Percentiles rank a stretch among this genome's conserved stretches.
Evolutionary conservation across 2,888 invertebrate species (phyloP).

Genomic region (Drosophila falleni): DNA sequence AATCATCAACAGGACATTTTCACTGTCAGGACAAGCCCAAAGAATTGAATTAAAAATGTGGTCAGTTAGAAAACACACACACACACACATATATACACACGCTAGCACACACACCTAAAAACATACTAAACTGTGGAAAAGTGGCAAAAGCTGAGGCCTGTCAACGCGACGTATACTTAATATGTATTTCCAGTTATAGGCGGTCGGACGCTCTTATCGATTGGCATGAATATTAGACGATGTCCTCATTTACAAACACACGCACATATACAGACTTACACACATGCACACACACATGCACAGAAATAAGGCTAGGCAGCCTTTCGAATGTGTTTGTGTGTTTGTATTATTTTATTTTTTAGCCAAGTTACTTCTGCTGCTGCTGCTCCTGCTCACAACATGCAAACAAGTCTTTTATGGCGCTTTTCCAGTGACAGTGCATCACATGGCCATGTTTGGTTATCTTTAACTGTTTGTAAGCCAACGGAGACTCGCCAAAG

Average conservation of each 20-base stretch:
- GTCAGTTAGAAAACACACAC: constrained; percentile 4
- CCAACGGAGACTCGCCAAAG: constrained; percentile 57
- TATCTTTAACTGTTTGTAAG: constrained; percentile 78
- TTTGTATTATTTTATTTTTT: constrained; percentile 24
- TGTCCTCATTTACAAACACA: constrained; percentile 74
- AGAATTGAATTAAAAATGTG: constrained; percentile 5
- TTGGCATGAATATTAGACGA: constrained; percentile 78
- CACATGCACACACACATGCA: constrained; percentile 6
- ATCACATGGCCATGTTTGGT: constrained; percentile 79
- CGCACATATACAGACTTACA: constrained; percentile 16
- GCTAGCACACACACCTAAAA: constrained; percentile 47
- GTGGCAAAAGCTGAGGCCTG: constrained; percentile 41
- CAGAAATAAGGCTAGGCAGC: constrained; percentile 37
- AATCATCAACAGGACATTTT: constrained; percentile 38
- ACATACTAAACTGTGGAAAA: constrained; percentile 68
- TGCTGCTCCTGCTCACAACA: constrained; percentile 42
- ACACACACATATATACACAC: constrained; percentile 30
- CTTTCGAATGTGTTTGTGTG: constrained; percentile 55
- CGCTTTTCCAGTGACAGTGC: constrained; percentile 78
- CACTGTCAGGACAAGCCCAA: constrained; percentile 44
- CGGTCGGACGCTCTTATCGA: constrained; percentile 72
- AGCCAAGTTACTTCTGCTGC: constrained; percentile 23
- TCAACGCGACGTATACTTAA: constrained; percentile 76
- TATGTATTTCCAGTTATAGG: constrained; percentile 76
- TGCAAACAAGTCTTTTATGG: constrained; percentile 79